These are phyloP conservation scores for Alentia gelatinosa DNA, from an alignment of 2,888 invertebrate genomes.

Conservation along the genomic window DNA sequence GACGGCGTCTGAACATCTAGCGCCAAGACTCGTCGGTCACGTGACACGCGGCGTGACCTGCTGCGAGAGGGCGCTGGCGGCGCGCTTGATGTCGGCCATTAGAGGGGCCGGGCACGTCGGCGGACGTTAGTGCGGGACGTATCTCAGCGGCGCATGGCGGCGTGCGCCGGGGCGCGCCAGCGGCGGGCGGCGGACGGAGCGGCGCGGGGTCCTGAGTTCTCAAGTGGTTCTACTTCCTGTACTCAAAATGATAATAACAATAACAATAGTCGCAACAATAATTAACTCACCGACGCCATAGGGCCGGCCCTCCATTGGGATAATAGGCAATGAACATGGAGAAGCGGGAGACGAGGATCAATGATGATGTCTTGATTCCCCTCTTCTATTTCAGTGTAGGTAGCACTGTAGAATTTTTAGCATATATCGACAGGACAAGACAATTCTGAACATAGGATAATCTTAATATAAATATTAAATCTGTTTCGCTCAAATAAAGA, in stretches of 20 bases:
- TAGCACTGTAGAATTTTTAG: no score
- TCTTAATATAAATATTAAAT: no score
- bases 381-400: no score
- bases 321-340: no score
- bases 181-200: background rate
- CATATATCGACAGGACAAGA: no score
- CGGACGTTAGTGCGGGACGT: background rate
- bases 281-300: background rate
- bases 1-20: background rate
- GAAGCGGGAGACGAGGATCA: no score
- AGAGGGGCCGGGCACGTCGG: background rate
- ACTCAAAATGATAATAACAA: conserved; percentile 26
- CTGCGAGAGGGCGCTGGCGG: background rate
- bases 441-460: no score
- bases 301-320: no score
- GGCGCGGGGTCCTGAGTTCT: background rate
- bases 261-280: no score
- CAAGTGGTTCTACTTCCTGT: conserved; percentile 3
- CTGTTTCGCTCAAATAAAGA: no score
- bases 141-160: background rate
- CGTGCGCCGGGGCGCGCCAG: no score
- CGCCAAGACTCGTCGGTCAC: background rate
- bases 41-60: background rate
- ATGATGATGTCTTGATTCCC: no score
- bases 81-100: conserved; percentile 6